These are phyloP conservation scores for Eulimnadia texana DNA, from an alignment of 1,140 invertebrate species.

Conservation along the genomic window DNA sequence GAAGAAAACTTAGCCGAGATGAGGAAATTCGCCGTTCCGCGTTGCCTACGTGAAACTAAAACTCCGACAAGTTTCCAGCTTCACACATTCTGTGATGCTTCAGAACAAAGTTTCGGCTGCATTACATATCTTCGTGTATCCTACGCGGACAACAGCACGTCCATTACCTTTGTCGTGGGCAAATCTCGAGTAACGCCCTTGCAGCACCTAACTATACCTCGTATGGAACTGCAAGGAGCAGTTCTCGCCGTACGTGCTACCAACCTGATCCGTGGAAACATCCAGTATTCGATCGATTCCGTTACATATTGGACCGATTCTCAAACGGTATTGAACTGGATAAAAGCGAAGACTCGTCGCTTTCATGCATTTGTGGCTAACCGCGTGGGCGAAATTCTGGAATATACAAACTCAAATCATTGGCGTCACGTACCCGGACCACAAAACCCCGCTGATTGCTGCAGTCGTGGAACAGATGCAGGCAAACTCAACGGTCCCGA, in stretches of 20 bases:
- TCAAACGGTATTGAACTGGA: background rate
- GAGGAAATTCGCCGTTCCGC: background rate
- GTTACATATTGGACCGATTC: background rate
- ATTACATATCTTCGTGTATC: slow-evolving; percentile 22
- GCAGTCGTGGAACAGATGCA: background rate
- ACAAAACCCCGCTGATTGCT: slow-evolving; percentile 6
- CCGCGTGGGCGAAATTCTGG: background rate
- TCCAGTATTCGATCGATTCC: background rate
- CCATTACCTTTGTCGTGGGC: background rate
- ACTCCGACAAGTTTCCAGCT: slow-evolving; percentile 15
- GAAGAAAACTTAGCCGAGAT: background rate
- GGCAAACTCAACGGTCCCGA: background rate
- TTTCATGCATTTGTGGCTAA: slow-evolving; percentile 1
- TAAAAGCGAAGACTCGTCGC: background rate
- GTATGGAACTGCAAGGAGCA: background rate
- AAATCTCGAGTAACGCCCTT: background rate
- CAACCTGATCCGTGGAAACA: no score
- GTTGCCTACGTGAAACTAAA: background rate
- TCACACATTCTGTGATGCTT: slow-evolving; percentile 26
- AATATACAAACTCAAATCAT: background rate
- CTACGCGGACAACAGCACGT: background rate
- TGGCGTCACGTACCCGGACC: slow-evolving; percentile 2
- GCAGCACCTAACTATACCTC: background rate
- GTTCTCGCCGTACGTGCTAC: background rate
- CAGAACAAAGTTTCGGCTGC: slow-evolving; percentile 22